Evolutionary conservation across 2,888 invertebrate species (phyloP), one percentile per base, ranked within the genome.

Genomic region (Tetanocera ferruginea): DNA sequence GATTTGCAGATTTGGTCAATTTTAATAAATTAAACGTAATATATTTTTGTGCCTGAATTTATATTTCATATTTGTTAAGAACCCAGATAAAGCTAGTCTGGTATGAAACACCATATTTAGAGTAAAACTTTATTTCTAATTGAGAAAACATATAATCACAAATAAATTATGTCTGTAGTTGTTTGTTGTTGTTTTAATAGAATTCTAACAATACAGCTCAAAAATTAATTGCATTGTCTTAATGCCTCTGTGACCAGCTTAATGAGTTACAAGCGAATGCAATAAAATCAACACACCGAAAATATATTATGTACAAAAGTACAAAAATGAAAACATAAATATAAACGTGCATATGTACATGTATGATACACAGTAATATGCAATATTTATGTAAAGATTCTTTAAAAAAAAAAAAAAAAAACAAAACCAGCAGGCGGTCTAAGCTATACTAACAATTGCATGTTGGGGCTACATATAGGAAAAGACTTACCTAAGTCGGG

Each of bases 171-270:
- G 14, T 43, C 14, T 43, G 37, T 37, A 8, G 37, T 37, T 37
- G 37, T 37, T 37, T 37, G 37, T 37, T 37, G 23, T 60, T 60
- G 14, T 60, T 60, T 5, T 43, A 11, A 11, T 43, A 11, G 14
- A 6, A 51, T 52, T 43, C 43, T 67, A 9, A 5, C 66, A 19
- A 14, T 31, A 37, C 17, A 66, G 34, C 31, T 37, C 6, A 34
- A 37, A 37, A n/a, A 28, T 31, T 11, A 69, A 69, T 69, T 69
- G 51, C 51, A 34, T 49, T 66, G 28, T 64, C 51, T 74, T 64
- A 74, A 74, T 74, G 74, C 74, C 28, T 74, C 64, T 64, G 74
- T 74, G 64, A 62, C 62, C 49, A 73, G 74, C 52, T 51, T 74
- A 74, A 74, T 74, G 62, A 73, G 73, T n/a, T 62, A 28, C 73